Evolutionary conservation across 1,140 invertebrate species (phyloP), one percentile per base, ranked within the genome.

Genomic region (Dreissena polymorpha): DNA sequence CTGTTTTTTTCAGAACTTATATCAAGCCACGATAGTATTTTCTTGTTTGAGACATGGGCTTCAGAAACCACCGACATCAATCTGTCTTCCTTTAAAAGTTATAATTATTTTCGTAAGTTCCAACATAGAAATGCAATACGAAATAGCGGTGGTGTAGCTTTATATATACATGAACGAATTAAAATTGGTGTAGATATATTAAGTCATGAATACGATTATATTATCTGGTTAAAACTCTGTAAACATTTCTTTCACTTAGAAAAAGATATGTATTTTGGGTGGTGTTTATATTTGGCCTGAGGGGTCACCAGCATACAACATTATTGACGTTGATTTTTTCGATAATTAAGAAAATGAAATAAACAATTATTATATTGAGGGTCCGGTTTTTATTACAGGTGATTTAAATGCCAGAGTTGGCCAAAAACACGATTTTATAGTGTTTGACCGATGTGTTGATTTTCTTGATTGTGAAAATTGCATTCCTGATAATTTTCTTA

Each of bases 191-290:
- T 76, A 50, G 21, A 16, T 39, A n/a, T 67, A 13, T 12, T 76
- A 65, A 65, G 49, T 50, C 64, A 76, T 50, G 39, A 64, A 21
- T 29, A 50, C 51, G 60, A 76, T n/a, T 65, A 25, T 7, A 67
- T 76, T 50, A 65, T 67, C 6, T 76, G 74, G 74, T 50, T 76
- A 7, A 76, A 64, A 67, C 29, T 76, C 13, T 27, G 51, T 53
- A 0, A 50, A 14, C 27, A 64, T 6, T 76, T 76, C 67, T 76
- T 64, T 50, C 21, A 51, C 13, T 63, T n/a, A 51, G 18, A n/a
- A n/a, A 57, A 25, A 16, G 57, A 65, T 67, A 25, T 76, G 10
- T 65, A 67, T 25, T n/a, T 7, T 76, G 6, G 64, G 27, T 76
- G 74, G 10, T n/a, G 23, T 25, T 10, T 76, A 76, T 49, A 18